phyloP scores from a whole-genome alignment of 1,140 invertebrate genomes.

The Drosophila oshimai region DNA sequence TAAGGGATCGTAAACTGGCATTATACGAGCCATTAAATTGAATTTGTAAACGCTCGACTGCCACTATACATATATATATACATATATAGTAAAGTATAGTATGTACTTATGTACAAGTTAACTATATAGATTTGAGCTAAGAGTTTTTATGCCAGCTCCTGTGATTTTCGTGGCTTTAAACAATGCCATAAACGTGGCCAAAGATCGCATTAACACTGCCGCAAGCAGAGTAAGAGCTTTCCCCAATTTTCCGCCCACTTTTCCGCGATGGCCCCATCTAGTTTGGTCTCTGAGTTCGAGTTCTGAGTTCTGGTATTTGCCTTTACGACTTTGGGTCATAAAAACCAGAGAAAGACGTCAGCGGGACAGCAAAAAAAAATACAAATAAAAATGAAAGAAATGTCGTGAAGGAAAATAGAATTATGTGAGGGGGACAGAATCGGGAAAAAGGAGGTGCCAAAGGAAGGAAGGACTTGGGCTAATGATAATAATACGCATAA shows the following conservation, averaged over 20 bases:
- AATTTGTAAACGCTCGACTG: conserved; percentile 73
- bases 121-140: conserved; percentile 7
- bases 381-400: background rate
- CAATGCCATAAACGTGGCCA: conserved; percentile 68
- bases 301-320: conserved; percentile 35
- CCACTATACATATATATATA: conserved; percentile 25
- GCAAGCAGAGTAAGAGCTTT: background rate
- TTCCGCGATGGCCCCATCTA: conserved; percentile 10
- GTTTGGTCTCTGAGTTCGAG: conserved; percentile 26
- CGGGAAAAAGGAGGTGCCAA: background rate
- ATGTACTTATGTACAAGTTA: background rate
- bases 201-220: conserved; percentile 70
- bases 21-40: conserved; percentile 73
- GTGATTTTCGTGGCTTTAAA: conserved; percentile 54
- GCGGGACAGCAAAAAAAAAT: background rate
- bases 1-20: conserved; percentile 71
- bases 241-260: conserved; percentile 18
- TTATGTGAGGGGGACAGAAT: conserved; percentile 1
- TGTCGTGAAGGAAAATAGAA: conserved; percentile 40
- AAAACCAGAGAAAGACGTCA: conserved; percentile 24
- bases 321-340: conserved; percentile 45
- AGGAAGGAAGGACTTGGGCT: conserved; percentile 45
- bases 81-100: no score
- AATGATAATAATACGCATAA: conserved; percentile 50
- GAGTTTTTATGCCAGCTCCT: conserved; percentile 21